Percentiles rank a stretch among this genome's conserved stretches.
phyloP scores from a whole-genome alignment of 2,888 invertebrate species.

The Mechanitis mazaeus region DNA sequence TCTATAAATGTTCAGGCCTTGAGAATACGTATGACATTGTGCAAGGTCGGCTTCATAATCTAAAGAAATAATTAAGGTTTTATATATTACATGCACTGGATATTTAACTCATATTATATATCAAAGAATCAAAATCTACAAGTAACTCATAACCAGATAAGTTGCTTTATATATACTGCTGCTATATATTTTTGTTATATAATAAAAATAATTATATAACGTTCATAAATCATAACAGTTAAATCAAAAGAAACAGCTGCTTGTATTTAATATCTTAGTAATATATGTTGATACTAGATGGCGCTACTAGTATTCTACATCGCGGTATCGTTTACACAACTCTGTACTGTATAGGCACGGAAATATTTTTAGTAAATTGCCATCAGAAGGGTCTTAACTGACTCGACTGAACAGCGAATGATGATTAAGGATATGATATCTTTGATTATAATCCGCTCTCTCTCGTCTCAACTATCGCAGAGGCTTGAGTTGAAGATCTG shows the following conservation, averaged over 20 bases:
- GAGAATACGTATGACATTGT: conserved; percentile 55
- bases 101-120: too few species aligned
- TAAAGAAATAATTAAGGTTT: conserved; percentile 7
- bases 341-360: conserved; percentile 19
- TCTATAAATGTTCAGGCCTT: conserved; percentile 53
- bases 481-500: conserved; percentile 48
- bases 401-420: conserved; percentile 75
- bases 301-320: conserved; percentile 35
- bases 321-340: conserved; percentile 37
- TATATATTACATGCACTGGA: conserved; percentile 13
- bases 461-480: conserved; percentile 59
- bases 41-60: conserved; percentile 49
- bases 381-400: conserved; percentile 73
- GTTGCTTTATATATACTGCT: not conserved
- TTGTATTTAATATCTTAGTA: not conserved
- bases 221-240: not conserved
- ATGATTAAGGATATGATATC: conserved; percentile 59
- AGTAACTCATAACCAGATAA: too few species aligned
- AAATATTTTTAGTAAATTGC: conserved; percentile 27
- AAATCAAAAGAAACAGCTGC: not conserved
- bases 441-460: conserved; percentile 56
- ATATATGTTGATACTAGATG: conserved; percentile 34
- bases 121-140: too few species aligned
- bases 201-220: too few species aligned
- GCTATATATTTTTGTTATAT: too few species aligned